These are phyloP conservation scores for Hozukius guyotensis DNA, from an alignment of 2,797 vertebrate species.

Conservation along the genomic window DNA sequence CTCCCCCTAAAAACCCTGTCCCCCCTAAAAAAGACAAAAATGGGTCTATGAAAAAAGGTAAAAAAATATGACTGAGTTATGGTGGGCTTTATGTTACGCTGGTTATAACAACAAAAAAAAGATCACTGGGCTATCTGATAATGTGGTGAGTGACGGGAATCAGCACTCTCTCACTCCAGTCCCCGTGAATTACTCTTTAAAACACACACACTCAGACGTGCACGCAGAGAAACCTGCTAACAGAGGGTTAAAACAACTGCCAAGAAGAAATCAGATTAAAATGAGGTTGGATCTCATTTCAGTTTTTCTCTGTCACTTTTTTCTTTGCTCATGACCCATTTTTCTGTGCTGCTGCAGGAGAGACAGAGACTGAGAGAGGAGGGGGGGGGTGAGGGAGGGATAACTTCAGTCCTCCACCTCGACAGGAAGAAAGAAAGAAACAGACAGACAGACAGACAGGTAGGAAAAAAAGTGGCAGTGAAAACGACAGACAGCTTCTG, in stretches of 20 bases:
- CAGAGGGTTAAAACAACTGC: slow-evolving; percentile 72
- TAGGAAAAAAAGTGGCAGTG: neutral
- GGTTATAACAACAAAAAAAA: neutral
- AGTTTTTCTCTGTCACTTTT: slow-evolving; percentile 72
- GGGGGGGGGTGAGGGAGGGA: slow-evolving; percentile 32
- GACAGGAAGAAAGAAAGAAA: slow-evolving; percentile 19
- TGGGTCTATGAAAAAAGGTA: no score
- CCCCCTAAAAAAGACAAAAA: no score
- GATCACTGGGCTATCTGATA: slow-evolving; percentile 1
- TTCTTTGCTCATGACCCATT: slow-evolving; percentile 80
- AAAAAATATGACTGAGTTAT: neutral
- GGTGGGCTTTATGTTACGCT: neutral
- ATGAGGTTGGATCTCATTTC: slow-evolving; percentile 76
- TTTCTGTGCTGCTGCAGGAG: slow-evolving; percentile 66
- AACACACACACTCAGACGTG: neutral
- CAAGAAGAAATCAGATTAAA: slow-evolving; percentile 76
- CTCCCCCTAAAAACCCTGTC: no score
- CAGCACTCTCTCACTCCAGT: slow-evolving; percentile 21
- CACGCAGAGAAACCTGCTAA: slow-evolving; percentile 26
- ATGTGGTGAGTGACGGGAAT: slow-evolving; percentile 15
- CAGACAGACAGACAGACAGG: slow-evolving; percentile 30
- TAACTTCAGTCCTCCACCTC: slow-evolving; percentile 58
- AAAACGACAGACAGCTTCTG: slow-evolving; percentile 37
- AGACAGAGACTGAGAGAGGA: slow-evolving; percentile 38
- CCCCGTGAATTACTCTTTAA: slow-evolving; percentile 12